Percentiles rank a stretch among this genome's conserved stretches.
Conservation (phyloP, 2,113 vertebrate genomes). For the Oreotragus oreotragus region DNA sequence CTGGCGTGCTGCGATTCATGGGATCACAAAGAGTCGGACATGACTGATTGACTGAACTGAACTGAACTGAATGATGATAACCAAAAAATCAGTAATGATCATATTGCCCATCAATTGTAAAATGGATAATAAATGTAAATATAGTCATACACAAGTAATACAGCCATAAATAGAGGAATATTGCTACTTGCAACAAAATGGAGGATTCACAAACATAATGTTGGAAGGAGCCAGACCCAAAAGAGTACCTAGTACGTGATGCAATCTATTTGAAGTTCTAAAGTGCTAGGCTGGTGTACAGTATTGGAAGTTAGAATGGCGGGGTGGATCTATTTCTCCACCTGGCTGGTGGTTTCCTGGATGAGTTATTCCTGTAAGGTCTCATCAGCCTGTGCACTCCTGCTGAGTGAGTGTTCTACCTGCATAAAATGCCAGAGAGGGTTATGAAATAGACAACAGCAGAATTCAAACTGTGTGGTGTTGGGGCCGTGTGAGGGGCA, state of each 20-base stretch:
- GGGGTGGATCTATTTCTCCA: accelerated
- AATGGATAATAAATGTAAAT: not conserved
- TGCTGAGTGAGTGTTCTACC: not conserved
- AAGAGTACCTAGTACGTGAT: accelerated
- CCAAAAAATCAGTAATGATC: not conserved
- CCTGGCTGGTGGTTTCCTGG: not conserved
- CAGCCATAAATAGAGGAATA: not conserved
- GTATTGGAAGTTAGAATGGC: accelerated
- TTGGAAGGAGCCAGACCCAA: not conserved
- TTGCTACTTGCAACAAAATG: accelerated
- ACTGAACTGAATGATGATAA: not conserved
- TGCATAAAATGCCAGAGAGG: not conserved
- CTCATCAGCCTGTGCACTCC: not conserved
- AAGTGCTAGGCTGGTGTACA: accelerated
- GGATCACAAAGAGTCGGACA: no score
- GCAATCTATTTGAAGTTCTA: accelerated
- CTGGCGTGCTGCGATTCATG: no score
- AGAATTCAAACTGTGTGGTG: accelerated
- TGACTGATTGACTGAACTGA: no score
- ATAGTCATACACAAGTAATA: accelerated
- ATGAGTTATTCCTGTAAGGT: not conserved
- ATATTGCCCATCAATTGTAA: not conserved
- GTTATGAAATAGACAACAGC: accelerated
- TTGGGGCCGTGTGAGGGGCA: no score
- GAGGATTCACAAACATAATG: accelerated